phyloP scores from a whole-genome alignment of 2,113 vertebrate genomes.

The Pagrus major region DNA sequence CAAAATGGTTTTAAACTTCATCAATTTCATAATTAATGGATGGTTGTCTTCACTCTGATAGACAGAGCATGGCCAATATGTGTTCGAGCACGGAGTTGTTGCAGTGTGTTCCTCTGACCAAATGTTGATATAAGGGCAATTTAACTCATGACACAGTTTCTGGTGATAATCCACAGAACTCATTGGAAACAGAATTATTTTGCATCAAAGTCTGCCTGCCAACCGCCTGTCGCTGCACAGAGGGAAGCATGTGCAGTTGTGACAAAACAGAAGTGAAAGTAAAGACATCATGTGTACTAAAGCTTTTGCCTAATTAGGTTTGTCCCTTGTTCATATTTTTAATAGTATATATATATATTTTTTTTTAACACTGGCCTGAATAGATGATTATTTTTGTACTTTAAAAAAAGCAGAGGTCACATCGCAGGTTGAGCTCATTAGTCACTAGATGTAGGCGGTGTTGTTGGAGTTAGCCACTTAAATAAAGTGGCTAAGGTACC shows the following conservation, averaged over 20 bases:
- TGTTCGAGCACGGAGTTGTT: background rate
- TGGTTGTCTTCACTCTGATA: constrained; percentile 4
- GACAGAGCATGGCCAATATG: background rate
- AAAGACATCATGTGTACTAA: background rate
- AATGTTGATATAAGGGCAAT: constrained; percentile 14
- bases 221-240: constrained; percentile 14
- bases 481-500: background rate
- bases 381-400: background rate
- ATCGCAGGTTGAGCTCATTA: background rate
- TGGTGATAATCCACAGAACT: constrained; percentile 32
- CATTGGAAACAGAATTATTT: constrained; percentile 28
- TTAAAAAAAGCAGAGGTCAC: background rate
- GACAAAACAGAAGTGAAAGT: background rate
- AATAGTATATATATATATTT: background rate
- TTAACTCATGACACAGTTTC: constrained; percentile 18
- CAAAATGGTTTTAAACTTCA: constrained; percentile 2
- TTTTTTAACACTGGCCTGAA: background rate
- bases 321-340: background rate
- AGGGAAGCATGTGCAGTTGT: background rate
- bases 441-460: background rate
- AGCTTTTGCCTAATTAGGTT: background rate
- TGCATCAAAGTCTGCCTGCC: constrained; percentile 27
- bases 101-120: background rate
- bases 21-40: constrained; percentile 12
- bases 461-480: background rate